These are phyloP conservation scores for Cheirogaleus major DNA, from an alignment of 2,797 vertebrate genomes.

Conservation along the genomic window DNA sequence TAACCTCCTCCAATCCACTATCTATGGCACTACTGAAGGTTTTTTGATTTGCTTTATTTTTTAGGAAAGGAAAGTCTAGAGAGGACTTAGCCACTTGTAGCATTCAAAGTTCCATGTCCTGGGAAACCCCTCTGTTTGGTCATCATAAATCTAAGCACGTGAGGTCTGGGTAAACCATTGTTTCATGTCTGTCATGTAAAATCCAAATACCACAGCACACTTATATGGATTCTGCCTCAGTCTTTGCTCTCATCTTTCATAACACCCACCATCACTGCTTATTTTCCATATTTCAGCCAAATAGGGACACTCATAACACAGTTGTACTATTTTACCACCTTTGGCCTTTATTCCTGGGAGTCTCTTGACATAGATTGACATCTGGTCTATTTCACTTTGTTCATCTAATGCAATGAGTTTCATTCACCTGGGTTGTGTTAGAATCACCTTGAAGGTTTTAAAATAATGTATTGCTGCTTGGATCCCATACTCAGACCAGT, in stretches of 20 bases:
- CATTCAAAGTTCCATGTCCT: not conserved
- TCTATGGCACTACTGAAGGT: not conserved
- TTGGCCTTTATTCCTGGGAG: not conserved
- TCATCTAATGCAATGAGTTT: not conserved
- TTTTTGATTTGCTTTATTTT: not conserved
- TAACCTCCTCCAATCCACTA: not conserved
- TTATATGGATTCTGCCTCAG: not conserved
- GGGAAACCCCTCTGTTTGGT: not conserved
- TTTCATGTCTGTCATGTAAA: not conserved
- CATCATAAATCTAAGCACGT: not conserved
- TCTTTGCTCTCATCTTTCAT: not conserved
- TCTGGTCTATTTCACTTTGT: not conserved
- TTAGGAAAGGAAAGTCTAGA: not conserved
- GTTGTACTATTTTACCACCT: not conserved
- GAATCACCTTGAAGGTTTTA: not conserved
- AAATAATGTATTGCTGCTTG: not conserved
- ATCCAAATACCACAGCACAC: not conserved
- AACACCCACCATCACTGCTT: not conserved
- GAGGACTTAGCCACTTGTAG: not conserved
- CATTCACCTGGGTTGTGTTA: not conserved
- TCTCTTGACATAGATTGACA: not conserved
- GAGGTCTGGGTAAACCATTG: not conserved
- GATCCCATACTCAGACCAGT: not conserved
- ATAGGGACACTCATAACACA: not conserved
- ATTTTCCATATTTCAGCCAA: not conserved